Base-by-base conservation (phyloP, 2,888 invertebrate species). In the Spilosoma lubricipeda region DNA sequence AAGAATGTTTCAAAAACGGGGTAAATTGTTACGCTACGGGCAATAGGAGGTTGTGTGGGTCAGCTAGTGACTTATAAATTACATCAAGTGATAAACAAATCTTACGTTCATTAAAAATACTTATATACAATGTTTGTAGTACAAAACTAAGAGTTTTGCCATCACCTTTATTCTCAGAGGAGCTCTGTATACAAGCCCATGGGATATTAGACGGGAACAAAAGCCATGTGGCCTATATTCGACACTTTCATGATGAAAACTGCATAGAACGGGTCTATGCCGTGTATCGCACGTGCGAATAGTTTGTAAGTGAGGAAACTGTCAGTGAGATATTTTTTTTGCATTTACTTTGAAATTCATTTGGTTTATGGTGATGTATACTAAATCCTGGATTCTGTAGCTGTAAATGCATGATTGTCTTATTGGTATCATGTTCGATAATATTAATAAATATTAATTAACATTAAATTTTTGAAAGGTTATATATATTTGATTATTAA, bases 211-310 rank as follows among this genome's bases (percentile, higher is more conserved):
- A 82, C 70, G 64, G 36, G 73, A 85, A 85, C 85, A 85, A 85
- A 85, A 70, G 84, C 36, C 77, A 79, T 77, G 78, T 84, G 85
- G 39, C 85, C 85, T 77, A 85, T 72, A 85, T 85, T 75, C 76
- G 48, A n/a, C 67, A 27, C 42, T 2, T 45, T 36, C 36, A 70
- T 39, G 77, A 79, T 83, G 84, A 85, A 77, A 79, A 82, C 74
- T 75, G 48, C 71, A 72, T 74, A 78, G 75, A 80, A 66, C 36
- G 70, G 80, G 78, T 82, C 82, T 67, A 79, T 78, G 27, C 36
- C 63, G 33, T 20, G 48, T 7, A 3, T 20, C 8, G 45, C 48
- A 70, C 59, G 63, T 69, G 75, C 84, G 20, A 20, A 81, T 83
- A 79, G 78, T 84, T 83, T 77, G 71, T 69, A 76, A 70, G 71